Percentiles rank a stretch among this genome's conserved stretches.
Conservation (phyloP, 2,113 vertebrate genomes). For the Caranx ignobilis region DNA sequence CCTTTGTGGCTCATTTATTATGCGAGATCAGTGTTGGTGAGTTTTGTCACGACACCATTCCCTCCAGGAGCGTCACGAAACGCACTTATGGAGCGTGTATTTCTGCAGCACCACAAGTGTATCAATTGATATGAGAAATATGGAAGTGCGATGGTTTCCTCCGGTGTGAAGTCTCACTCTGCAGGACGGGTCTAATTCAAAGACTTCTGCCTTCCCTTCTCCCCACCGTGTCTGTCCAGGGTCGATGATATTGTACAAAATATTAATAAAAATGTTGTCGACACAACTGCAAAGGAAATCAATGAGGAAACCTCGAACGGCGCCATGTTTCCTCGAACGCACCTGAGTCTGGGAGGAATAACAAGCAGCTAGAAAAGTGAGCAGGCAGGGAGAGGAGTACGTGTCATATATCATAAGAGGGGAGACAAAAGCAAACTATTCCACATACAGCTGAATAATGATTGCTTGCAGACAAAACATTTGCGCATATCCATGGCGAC, state of each 20-base stretch:
- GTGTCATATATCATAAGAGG: slow-evolving; percentile 19
- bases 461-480: slow-evolving; percentile 45
- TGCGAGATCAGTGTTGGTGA: slow-evolving; percentile 31
- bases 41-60: not conserved
- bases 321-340: slow-evolving; percentile 27
- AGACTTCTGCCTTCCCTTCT: slow-evolving; percentile 1
- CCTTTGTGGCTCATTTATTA: slow-evolving; percentile 38
- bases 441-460: slow-evolving; percentile 31
- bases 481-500: slow-evolving; percentile 28
- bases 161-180: not conserved
- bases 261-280: slow-evolving; percentile 38
- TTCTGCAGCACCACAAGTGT: not conserved
- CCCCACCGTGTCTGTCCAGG: not conserved
- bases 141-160: not conserved
- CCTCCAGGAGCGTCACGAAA: slow-evolving; percentile 6
- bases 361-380: slow-evolving; percentile 42
- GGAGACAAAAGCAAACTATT: slow-evolving; percentile 20
- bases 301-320: slow-evolving; percentile 55
- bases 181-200: slow-evolving; percentile 5
- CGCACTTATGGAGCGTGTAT: not conserved
- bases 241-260: slow-evolving; percentile 30
- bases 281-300: slow-evolving; percentile 33
- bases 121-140: not conserved
- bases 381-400: not conserved
- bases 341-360: slow-evolving; percentile 58